These are phyloP conservation scores for Drosophila neocordata DNA, from an alignment of 1,140 invertebrate genomes.

Conservation along the genomic window DNA sequence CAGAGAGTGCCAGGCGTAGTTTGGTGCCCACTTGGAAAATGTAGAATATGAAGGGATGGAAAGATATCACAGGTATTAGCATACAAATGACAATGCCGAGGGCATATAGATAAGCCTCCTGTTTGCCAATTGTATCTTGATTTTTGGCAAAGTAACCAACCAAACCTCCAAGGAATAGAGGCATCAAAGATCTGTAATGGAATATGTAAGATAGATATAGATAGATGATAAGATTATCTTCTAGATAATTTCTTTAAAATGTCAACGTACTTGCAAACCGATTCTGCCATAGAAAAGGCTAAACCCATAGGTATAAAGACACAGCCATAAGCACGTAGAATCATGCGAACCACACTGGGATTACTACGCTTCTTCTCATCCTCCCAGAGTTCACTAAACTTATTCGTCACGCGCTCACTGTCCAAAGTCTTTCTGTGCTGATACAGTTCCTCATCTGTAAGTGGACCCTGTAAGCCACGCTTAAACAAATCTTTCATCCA, in stretches of 20 bases:
- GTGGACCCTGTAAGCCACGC: conserved; percentile 81
- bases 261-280: conserved; percentile 83
- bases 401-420: conserved; percentile 69
- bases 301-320: conserved; percentile 84
- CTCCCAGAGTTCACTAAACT: conserved; percentile 72
- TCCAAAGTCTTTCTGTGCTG: conserved; percentile 73
- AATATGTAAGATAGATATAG: conserved; percentile 13
- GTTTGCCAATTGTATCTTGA: conserved; percentile 81
- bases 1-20: conserved; percentile 90
- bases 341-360: conserved; percentile 84
- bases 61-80: conserved; percentile 86
- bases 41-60: conserved; percentile 91
- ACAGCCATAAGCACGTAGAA: conserved; percentile 84
- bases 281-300: conserved; percentile 84
- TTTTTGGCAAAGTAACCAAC: conserved; percentile 87
- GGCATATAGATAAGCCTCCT: conserved; percentile 88
- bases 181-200: conserved; percentile 87
- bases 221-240: too few relatives aligned
- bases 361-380: conserved; percentile 72
- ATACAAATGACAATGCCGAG: conserved; percentile 88
- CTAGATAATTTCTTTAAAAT: background rate
- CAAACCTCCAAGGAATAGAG: conserved; percentile 87
- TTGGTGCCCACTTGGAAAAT: conserved; percentile 89
- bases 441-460: conserved; percentile 84
- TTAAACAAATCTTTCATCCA: conserved; percentile 83